Evolutionary conservation across 2,113 vertebrate species (phyloP).

Genomic region (Mormyrus iriodes): DNA sequence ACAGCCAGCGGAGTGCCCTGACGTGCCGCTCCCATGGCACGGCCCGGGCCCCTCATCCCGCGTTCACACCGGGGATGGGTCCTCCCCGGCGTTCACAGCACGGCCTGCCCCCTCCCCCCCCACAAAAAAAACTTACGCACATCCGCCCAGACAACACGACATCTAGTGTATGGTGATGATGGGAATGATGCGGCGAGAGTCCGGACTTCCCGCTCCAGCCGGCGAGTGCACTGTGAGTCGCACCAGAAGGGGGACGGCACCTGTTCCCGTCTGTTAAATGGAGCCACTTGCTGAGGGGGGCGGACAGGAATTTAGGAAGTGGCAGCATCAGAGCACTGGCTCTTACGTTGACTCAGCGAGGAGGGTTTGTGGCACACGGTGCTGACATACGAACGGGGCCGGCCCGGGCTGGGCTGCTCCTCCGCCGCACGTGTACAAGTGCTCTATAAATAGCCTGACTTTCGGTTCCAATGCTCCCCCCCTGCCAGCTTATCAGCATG

Average conservation of each 20-base stretch:
- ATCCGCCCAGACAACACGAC: neutral
- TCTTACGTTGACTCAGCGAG: neutral
- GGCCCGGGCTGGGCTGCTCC: neutral
- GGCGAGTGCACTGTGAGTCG: conserved; percentile 11
- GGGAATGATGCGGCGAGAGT: neutral
- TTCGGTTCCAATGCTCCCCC: neutral
- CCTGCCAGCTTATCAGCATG: neutral
- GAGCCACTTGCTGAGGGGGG: neutral
- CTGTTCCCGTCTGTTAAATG: conserved; percentile 24
- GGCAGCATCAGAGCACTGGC: neutral
- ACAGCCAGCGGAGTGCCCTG: conserved; percentile 19
- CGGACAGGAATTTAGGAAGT: neutral
- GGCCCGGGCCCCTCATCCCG: neutral
- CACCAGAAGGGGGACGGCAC: conserved; percentile 15
- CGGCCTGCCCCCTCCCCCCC: neutral
- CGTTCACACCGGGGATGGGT: neutral
- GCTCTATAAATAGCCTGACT: conserved; percentile 7
- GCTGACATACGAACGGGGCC: neutral
- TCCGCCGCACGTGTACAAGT: neutral
- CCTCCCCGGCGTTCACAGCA: neutral
- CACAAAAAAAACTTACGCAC: neutral
- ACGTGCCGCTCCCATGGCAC: neutral
- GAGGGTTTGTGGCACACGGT: neutral
- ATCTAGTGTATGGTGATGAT: neutral
- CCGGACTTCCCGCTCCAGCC: neutral